Conservation (phyloP, 2,797 vertebrate species). For the Spizella passerina region DNA sequence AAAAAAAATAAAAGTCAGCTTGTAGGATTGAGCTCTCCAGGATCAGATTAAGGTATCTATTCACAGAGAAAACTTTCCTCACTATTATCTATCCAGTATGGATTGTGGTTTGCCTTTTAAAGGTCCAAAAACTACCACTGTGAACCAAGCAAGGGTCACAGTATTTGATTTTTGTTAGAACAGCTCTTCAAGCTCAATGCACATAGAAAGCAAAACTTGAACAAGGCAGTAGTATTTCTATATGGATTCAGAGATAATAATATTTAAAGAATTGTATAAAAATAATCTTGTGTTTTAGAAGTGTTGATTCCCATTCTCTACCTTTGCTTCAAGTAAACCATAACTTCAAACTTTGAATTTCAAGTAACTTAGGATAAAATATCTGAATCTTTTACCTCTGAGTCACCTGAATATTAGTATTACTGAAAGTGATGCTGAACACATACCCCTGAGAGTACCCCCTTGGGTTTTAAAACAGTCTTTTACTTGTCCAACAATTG, state of each 20-base stretch:
- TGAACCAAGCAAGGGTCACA: neutral
- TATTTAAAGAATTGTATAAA: neutral
- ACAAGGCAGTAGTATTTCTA: neutral
- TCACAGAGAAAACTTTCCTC: neutral
- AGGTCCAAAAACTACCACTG: neutral
- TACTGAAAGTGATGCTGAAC: neutral
- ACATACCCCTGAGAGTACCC: neutral
- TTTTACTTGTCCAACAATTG: neutral
- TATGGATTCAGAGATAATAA: neutral
- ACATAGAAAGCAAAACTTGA: neutral
- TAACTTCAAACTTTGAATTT: neutral
- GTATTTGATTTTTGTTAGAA: neutral
- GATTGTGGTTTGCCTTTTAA: neutral
- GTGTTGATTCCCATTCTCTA: neutral
- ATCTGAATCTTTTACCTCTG: neutral
- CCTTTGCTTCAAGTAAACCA: neutral
- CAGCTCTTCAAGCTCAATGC: neutral
- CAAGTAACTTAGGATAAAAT: neutral
- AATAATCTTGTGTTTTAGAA: neutral
- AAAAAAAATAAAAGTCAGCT: accelerated
- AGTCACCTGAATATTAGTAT: neutral
- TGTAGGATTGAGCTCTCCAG: neutral
- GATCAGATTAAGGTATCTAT: neutral
- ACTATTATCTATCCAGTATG: neutral
- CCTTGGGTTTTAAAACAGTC: neutral